Percentiles rank a stretch among this genome's conserved stretches.
Evolutionary conservation across 2,888 invertebrate species (phyloP).

Genomic region (Sepioteuthis lessoniana): DNA sequence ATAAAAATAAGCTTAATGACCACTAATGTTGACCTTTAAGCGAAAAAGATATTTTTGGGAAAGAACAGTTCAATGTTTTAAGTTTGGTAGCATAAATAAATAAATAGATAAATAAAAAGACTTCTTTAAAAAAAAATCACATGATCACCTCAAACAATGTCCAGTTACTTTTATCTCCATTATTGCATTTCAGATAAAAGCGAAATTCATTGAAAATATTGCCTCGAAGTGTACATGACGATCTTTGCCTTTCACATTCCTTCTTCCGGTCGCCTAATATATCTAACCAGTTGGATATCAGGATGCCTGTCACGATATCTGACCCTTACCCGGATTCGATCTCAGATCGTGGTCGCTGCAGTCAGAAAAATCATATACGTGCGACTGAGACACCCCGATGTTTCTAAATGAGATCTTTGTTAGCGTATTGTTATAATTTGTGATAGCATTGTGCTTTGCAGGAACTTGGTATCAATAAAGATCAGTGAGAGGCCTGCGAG

Average conservation of each 20-base stretch:
- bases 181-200: not conserved
- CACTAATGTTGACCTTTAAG: no score
- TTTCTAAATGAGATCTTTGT: conserved; percentile 4
- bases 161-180: no score
- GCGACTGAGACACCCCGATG: not conserved
- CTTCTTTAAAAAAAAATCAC: no score
- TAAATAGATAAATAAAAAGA: no score
- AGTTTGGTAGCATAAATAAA: no score
- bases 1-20: no score
- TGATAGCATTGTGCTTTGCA: not conserved
- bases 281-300: not conserved
- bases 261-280: not conserved
- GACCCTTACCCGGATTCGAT: not conserved
- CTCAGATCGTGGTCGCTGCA: not conserved
- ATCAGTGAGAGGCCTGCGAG: not conserved
- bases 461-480: conserved; percentile 1
- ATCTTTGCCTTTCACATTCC: not conserved
- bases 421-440: not conserved
- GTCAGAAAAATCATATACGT: not conserved
- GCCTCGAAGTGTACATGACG: not conserved
- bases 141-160: no score
- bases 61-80: no score
- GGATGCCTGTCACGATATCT: not conserved
- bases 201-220: not conserved
- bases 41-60: no score